phyloP scores from a whole-genome alignment of 1,140 invertebrate species.

The Cherax quadricarinatus region DNA sequence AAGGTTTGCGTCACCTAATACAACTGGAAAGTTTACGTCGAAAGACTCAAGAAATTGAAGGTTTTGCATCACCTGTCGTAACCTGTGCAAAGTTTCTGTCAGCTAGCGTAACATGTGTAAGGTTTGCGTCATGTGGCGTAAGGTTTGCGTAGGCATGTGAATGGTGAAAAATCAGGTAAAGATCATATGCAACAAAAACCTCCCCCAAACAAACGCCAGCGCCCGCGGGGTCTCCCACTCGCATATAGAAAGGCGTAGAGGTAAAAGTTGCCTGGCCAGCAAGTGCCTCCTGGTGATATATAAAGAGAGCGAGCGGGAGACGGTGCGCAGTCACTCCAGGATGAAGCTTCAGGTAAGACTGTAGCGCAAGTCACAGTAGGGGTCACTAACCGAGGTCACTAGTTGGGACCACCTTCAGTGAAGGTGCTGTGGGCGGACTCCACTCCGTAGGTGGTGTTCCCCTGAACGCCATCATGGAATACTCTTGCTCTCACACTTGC shows the following conservation, averaged over 20 bases:
- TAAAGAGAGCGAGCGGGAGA: background rate
- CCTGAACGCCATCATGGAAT: background rate
- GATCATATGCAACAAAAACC: background rate
- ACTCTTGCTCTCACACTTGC: no score
- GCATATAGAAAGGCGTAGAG: slow-evolving; percentile 6
- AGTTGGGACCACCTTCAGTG: background rate
- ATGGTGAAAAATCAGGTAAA: background rate
- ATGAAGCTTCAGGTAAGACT: background rate
- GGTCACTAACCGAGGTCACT: background rate
- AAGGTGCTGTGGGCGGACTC: background rate
- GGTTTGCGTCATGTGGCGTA: no score
- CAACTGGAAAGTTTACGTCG: no score
- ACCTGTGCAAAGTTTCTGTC: no score
- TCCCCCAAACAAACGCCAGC: background rate
- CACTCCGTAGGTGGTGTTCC: background rate
- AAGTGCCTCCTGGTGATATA: background rate
- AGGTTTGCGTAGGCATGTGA: background rate
- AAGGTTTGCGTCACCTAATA: no score
- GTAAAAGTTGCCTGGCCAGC: background rate
- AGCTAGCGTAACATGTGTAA: no score
- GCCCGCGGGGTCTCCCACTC: background rate
- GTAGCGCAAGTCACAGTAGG: background rate
- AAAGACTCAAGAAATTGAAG: no score
- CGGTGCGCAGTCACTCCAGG: background rate
- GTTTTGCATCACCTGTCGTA: no score